Evolutionary conservation across 1,140 invertebrate species (phyloP).

Genomic region (Lepeophtheirus salmonis): DNA sequence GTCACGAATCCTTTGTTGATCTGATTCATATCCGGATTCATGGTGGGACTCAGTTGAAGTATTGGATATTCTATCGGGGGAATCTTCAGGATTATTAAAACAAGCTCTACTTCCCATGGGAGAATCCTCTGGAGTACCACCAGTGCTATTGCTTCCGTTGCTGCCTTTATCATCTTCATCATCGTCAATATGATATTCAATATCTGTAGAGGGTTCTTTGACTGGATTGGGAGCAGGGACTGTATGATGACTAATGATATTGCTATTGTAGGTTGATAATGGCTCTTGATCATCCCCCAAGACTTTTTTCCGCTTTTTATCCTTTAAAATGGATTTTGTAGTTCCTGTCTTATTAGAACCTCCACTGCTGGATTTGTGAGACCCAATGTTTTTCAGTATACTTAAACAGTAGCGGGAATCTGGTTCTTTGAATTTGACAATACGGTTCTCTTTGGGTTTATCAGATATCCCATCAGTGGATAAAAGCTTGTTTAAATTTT

Average conservation of each 20-base stretch:
- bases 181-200: background rate
- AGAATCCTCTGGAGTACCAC: background rate
- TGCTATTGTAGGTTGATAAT: no score
- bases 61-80: background rate
- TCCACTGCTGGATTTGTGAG: background rate
- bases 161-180: background rate
- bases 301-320: background rate
- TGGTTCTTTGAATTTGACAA: slow-evolving; percentile 18
- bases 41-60: slow-evolving; percentile 1
- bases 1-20: slow-evolving; percentile 27
- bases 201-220: background rate
- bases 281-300: background rate
- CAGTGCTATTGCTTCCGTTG: background rate
- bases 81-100: background rate
- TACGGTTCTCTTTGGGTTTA: slow-evolving; percentile 16
- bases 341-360: background rate
- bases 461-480: slow-evolving; percentile 3
- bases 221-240: background rate
- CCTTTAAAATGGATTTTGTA: slow-evolving; percentile 6
- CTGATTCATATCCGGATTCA: slow-evolving; percentile 14
- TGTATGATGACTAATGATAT: no score
- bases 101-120: background rate
- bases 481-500: slow-evolving; percentile 12
- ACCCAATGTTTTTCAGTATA: background rate
- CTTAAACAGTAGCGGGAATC: background rate